A percentile compares a stretch with the other conserved stretches of the same genome.
Evolutionary conservation across 2,113 vertebrate genomes (phyloP).

Genomic region (Sus scrofa): T2T-Sscrofa CM000812.6:244783501-244784000

Average conservation of each 20-base stretch:
- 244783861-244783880: not conserved
- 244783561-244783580: not conserved
- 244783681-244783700: not conserved
- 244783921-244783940: too few relatives aligned
- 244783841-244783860: conserved; percentile 34
- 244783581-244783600: not conserved
- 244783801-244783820: conserved; percentile 44
- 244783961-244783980: not conserved
- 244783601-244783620: not conserved
- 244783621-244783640: not conserved
- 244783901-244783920: not conserved
- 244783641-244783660: not conserved
- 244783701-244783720: not conserved
- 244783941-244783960: not conserved
- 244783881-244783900: not conserved
- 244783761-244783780: not conserved
- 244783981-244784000: not conserved
- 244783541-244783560: not conserved
- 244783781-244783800: conserved; percentile 12
- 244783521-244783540: not conserved
- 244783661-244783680: not conserved
- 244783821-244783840: not conserved
- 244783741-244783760: not conserved
- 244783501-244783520: not conserved
- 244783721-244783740: not conserved